Base-by-base conservation (phyloP, 2,888 invertebrate species). In the Lepeophtheirus nordmannii region DNA sequence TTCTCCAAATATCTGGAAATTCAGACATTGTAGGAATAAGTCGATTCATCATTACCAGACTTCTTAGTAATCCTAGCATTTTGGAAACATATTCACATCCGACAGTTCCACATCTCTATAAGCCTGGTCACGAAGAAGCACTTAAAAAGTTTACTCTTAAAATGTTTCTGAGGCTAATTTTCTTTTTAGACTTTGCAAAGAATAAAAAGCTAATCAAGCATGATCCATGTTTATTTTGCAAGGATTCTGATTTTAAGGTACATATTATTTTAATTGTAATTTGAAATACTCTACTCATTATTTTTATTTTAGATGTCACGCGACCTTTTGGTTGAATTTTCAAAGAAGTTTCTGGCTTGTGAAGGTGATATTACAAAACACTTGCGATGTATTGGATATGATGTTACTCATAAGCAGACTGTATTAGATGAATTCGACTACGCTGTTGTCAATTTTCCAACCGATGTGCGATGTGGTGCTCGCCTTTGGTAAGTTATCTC, bases 361-460 rank as follows among this genome's bases (percentile, higher is more conserved):
- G 83, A 90, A 62, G 91, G 91, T 0, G 90, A 92, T 72, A 82
- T 93, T 22, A 88, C 86, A 0, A 85, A 83, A 71, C 85, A 87
- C 72, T 78, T 93, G 60, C 81, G 83, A 40, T 81, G 82, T 37
- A 78, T 86, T 10, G 87, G 87, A 0, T 92, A 88, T 72, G 78
- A 82, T 0, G 83, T 92, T 0, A 78, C 78, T 14, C 86, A 91
- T 73, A 83, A 84, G 69, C 93, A 93, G 76, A 84, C 82, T 0
- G 85, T 83, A 71, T 79, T 93, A 22, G 87, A 93, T 72, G 92
- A 93, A 76, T 91, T 86, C 74, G 85, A 91, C 75, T 93, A 86
- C 74, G 86, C 87, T 0, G 87, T 92, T 0, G 82, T 82, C 59
- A 84, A 85, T 72, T 78, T 92, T 58, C 83, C 85, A 0, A 75